These are phyloP conservation scores for Bambusicola thoracicus DNA, from an alignment of 2,113 vertebrate genomes.

Conservation along the genomic window DNA sequence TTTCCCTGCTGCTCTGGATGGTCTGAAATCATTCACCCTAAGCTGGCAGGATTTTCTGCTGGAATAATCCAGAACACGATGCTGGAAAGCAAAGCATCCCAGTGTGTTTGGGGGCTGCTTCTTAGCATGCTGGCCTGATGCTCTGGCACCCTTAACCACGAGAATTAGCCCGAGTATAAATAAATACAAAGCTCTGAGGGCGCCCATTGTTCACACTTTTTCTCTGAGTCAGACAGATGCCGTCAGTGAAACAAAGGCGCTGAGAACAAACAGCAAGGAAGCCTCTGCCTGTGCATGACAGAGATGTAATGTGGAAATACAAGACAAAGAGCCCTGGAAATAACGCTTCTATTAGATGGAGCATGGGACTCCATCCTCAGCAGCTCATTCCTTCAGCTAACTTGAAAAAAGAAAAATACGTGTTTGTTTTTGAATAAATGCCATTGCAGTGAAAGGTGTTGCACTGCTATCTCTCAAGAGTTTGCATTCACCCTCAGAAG, in stretches of 20 bases:
- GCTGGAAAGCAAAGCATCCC: neutral
- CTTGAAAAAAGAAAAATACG: neutral
- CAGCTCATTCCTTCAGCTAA: neutral
- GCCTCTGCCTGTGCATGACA: neutral
- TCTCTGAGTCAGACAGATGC: constrained; percentile 54
- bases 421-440: neutral
- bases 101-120: neutral
- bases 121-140: neutral
- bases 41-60: neutral
- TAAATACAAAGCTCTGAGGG: neutral
- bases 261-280: constrained; percentile 50
- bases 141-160: constrained; percentile 7
- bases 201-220: constrained; percentile 12
- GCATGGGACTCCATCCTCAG: neutral
- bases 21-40: neutral
- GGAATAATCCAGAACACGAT: neutral
- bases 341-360: neutral
- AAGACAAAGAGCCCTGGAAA: constrained; percentile 47
- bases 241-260: constrained; percentile 27
- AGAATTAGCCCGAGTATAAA: constrained; percentile 18
- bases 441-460: neutral
- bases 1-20: neutral
- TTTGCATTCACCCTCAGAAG: neutral
- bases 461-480: neutral
- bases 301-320: neutral